These are phyloP conservation scores for Pungitius pungitius DNA, from an alignment of 2,113 vertebrate genomes.

Conservation along the genomic window DNA sequence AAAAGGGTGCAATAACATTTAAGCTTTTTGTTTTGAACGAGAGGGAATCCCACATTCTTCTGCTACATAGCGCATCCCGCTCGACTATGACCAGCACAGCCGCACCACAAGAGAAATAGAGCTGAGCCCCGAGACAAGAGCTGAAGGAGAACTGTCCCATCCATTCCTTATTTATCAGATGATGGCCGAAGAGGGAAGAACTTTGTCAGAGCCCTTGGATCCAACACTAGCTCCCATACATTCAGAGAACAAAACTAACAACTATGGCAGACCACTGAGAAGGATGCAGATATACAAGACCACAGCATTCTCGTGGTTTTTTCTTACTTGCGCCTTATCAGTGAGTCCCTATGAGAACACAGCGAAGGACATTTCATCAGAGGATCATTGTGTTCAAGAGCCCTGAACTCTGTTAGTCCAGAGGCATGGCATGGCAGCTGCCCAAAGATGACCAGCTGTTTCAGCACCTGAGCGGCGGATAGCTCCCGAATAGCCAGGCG, in stretches of 20 bases:
- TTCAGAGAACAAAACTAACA: background rate
- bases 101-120: slow-evolving; percentile 4
- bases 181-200: slow-evolving; percentile 31
- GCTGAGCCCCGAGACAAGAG: background rate
- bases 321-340: slow-evolving; percentile 18
- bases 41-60: slow-evolving; percentile 54
- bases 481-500: slow-evolving; percentile 46
- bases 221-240: slow-evolving; percentile 20
- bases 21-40: background rate
- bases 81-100: slow-evolving; percentile 3
- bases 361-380: slow-evolving; percentile 23
- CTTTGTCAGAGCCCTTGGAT: slow-evolving; percentile 36
- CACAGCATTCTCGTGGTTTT: background rate
- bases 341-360: slow-evolving; percentile 9
- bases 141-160: slow-evolving; percentile 19
- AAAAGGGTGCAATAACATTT: slow-evolving; percentile 52
- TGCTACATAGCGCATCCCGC: slow-evolving; percentile 27
- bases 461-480: slow-evolving; percentile 68
- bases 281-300: background rate
- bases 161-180: slow-evolving; percentile 31
- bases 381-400: slow-evolving; percentile 28
- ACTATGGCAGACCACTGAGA: background rate
- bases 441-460: slow-evolving; percentile 33
- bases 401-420: slow-evolving; percentile 8
- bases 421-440: slow-evolving; percentile 44